These are phyloP conservation scores for Rhamnusium bicolor DNA, from an alignment of 2,888 invertebrate species.

Conservation along the genomic window DNA sequence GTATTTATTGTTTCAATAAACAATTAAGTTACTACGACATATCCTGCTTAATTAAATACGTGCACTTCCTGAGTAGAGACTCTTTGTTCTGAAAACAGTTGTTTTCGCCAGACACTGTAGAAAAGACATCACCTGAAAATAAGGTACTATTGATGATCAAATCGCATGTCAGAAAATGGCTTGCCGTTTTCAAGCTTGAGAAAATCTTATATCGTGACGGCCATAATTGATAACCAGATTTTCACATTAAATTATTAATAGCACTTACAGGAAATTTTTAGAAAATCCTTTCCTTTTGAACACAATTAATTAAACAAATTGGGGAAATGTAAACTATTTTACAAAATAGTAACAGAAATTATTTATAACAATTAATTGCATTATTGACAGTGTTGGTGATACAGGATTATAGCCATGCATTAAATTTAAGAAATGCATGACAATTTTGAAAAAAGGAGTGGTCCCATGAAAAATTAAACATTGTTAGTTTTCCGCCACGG, in stretches of 20 bases:
- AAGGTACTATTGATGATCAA: conserved; percentile 43
- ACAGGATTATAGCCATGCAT: too few species aligned
- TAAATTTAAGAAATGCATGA: too few species aligned
- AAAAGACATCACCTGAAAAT: conserved; percentile 32
- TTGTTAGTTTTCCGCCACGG: too few species aligned
- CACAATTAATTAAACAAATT: neutral
- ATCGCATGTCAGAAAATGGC: conserved; percentile 46
- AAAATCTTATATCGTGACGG: conserved; percentile 44
- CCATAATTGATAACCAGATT: conserved; percentile 48
- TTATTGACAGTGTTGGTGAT: too few species aligned
- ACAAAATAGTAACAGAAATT: too few species aligned
- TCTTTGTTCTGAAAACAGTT: too few species aligned
- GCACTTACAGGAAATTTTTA: conserved; percentile 40
- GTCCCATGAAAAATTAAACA: too few species aligned
- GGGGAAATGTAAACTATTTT: neutral
- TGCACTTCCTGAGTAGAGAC: too few species aligned
- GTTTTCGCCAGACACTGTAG: neutral
- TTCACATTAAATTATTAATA: conserved; percentile 40
- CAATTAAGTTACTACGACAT: neutral
- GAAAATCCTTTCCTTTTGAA: conserved; percentile 22
- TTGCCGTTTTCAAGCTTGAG: conserved; percentile 40
- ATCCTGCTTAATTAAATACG: neutral
- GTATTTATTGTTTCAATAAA: neutral
- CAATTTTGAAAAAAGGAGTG: too few species aligned
- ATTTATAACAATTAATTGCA: too few species aligned